phyloP scores from a whole-genome alignment of 2,888 invertebrate genomes.

The Lasioglossum leucozonium region DNA sequence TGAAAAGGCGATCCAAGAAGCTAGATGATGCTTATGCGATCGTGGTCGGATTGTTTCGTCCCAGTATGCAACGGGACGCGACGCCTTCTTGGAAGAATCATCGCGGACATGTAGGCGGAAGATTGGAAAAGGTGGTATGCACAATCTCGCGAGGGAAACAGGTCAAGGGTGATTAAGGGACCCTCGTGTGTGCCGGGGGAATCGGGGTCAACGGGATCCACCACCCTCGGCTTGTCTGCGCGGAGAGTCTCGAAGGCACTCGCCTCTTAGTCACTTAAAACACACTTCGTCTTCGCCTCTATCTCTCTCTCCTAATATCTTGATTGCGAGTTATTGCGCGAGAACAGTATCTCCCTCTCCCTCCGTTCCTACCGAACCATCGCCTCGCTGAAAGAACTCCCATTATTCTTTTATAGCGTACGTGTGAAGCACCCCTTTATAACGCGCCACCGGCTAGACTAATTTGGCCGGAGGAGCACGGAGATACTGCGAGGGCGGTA shows the following conservation, averaged over 20 bases:
- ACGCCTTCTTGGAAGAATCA: slow-evolving; percentile 48
- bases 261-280: slow-evolving; percentile 45
- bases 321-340: slow-evolving; percentile 30
- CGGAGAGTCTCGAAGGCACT: slow-evolving; percentile 37
- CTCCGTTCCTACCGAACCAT: neutral
- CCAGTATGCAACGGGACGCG: neutral
- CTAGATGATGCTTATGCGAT: no score
- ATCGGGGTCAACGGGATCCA: slow-evolving; percentile 68
- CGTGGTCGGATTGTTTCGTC: neutral
- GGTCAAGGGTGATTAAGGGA: slow-evolving; percentile 75
- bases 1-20: no score
- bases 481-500: slow-evolving; percentile 12
- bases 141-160: slow-evolving; percentile 62
- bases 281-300: slow-evolving; percentile 29
- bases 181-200: slow-evolving; percentile 55
- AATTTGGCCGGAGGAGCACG: slow-evolving; percentile 26
- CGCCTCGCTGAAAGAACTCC: neutral
- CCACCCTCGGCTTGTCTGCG: slow-evolving; percentile 4
- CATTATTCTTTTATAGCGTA: slow-evolving; percentile 39
- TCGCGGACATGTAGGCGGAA: slow-evolving; percentile 65
- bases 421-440: slow-evolving; percentile 37
- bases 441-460: slow-evolving; percentile 16
- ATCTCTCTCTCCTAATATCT: slow-evolving; percentile 37
- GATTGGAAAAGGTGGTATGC: slow-evolving; percentile 68
- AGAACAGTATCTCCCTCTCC: neutral